A percentile compares a stretch with the other conserved stretches of the same genome.
Evolutionary conservation across 2,113 vertebrate species (phyloP).

Genomic region (Chinchilla lanigera): DNA sequence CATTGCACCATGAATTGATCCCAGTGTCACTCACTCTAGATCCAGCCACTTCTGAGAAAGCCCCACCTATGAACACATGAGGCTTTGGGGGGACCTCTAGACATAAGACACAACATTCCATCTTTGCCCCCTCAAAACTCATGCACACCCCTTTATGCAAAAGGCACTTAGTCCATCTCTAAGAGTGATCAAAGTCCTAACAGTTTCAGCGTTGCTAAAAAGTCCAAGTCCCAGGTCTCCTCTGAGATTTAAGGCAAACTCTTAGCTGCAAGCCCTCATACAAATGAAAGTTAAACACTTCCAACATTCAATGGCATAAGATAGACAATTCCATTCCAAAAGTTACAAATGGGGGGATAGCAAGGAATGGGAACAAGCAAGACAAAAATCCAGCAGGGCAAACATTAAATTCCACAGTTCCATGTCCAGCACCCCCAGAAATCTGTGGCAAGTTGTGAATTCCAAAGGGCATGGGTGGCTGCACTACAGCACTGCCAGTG

Average conservation of each 20-base stretch:
- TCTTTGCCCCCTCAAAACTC: neutral
- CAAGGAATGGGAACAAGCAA: neutral
- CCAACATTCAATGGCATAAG: neutral
- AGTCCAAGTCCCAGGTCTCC: neutral
- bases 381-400: neutral
- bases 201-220: neutral
- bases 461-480: neutral
- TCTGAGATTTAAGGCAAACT: neutral
- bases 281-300: neutral
- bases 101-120: neutral
- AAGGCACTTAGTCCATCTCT: neutral
- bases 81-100: neutral
- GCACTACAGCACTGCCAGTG: neutral
- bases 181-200: neutral
- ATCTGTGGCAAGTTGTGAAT: neutral
- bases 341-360: neutral
- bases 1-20: neutral
- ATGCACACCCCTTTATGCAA: neutral
- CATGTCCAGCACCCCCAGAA: neutral
- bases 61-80: neutral
- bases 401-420: neutral
- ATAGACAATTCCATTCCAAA: neutral
- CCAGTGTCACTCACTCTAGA: neutral
- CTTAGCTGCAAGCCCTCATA: neutral
- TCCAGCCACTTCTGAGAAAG: neutral